A percentile compares a stretch with the other conserved stretches of the same genome.
phyloP scores from a whole-genome alignment of 2,797 vertebrate species.

The Scleropages formosus region DNA sequence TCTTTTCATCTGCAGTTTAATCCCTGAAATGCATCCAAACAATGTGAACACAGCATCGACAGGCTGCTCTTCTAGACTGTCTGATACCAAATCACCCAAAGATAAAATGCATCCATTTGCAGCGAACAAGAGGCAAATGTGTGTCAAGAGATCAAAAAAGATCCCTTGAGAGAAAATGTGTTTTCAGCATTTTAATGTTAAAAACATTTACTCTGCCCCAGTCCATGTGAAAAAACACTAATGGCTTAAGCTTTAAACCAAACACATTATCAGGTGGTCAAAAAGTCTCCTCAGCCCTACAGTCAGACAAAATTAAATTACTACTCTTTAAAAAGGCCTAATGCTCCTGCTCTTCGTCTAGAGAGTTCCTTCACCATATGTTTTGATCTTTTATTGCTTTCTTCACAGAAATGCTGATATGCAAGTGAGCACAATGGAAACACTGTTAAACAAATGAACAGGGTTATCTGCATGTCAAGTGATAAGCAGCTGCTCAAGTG shows the following conservation, averaged over 20 bases:
- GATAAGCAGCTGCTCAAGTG: conserved; percentile 10
- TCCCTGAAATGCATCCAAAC: too few relatives aligned
- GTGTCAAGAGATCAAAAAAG: background rate
- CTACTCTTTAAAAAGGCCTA: background rate
- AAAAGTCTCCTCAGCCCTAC: conserved; percentile 14
- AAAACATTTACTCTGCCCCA: background rate
- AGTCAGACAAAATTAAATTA: conserved; percentile 20
- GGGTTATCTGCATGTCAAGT: conserved; percentile 19
- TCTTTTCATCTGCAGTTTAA: too few relatives aligned
- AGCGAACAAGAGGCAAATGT: background rate
- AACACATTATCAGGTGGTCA: conserved; percentile 9
- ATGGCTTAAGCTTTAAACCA: background rate
- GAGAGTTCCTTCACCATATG: conserved; percentile 11
- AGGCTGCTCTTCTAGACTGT: background rate
- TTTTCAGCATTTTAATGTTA: background rate
- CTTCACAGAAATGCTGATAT: conserved; percentile 31
- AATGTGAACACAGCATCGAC: background rate
- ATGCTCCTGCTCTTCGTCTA: conserved; percentile 14
- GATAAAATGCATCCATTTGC: conserved; percentile 11
- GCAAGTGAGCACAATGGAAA: conserved; percentile 29
- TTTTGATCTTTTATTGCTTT: conserved; percentile 22
- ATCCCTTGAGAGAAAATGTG: background rate
- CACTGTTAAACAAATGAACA: conserved; percentile 36
- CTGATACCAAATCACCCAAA: background rate
- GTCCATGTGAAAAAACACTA: conserved; percentile 14